A percentile compares a stretch with the other conserved stretches of the same genome.
phyloP scores from a whole-genome alignment of 2,888 invertebrate genomes.

The Sarcophaga subvicina region DNA sequence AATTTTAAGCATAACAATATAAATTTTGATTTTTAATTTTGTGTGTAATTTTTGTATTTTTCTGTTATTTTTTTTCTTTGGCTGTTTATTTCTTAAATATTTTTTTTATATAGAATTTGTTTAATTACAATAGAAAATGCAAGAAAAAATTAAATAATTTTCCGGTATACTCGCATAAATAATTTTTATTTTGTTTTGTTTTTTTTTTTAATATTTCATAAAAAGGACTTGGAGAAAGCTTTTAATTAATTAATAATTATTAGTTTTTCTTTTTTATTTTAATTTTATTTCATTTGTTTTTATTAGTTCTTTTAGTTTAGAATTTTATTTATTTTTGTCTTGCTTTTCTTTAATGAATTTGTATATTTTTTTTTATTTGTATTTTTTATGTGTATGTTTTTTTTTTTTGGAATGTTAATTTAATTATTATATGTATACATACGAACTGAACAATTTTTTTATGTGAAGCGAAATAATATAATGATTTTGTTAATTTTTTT shows the following conservation, averaged over 20 bases:
- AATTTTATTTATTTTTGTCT: slow-evolving; percentile 55
- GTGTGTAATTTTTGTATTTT: slow-evolving; percentile 54
- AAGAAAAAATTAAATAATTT: slow-evolving; percentile 52
- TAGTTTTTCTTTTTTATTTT: slow-evolving; percentile 63
- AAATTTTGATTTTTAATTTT: slow-evolving; percentile 34
- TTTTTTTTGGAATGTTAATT: slow-evolving; percentile 60
- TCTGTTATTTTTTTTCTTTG: slow-evolving; percentile 60
- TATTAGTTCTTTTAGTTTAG: slow-evolving; percentile 68
- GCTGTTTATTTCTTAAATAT: slow-evolving; percentile 53
- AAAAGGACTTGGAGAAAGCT: not conserved
- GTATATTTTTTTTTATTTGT: slow-evolving; percentile 55
- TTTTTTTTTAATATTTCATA: not conserved
- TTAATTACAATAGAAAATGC: slow-evolving; percentile 52
- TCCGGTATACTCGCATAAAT: slow-evolving; percentile 64
- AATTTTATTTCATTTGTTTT: slow-evolving; percentile 62
- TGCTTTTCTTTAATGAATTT: slow-evolving; percentile 62
- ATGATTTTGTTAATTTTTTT: slow-evolving; percentile 66
- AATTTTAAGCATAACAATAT: slow-evolving; percentile 47
- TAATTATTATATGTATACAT: slow-evolving; percentile 59
- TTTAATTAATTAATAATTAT: slow-evolving; percentile 28
- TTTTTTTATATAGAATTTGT: slow-evolving; percentile 51
- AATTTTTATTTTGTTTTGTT: slow-evolving; percentile 26
- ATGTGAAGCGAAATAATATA: slow-evolving; percentile 67
- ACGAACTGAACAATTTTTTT: slow-evolving; percentile 68
- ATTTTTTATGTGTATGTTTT: slow-evolving; percentile 57